These are phyloP conservation scores for Drosophila monieri DNA, from an alignment of 2,888 invertebrate species.

Conservation along the genomic window DNA sequence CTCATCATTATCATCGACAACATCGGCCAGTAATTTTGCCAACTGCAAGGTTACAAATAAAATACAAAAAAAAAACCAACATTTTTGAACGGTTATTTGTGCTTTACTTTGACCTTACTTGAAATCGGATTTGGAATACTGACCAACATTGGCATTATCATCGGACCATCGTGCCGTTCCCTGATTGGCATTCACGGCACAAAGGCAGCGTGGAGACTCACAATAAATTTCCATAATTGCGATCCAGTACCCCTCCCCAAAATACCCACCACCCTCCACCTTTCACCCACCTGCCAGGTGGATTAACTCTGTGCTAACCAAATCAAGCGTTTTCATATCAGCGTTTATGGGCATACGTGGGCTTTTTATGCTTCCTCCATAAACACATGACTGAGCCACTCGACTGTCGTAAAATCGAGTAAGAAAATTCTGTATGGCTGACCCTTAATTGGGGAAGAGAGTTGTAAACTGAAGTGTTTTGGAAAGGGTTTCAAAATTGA, in stretches of 20 bases:
- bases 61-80: neutral
- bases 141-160: constrained; percentile 38
- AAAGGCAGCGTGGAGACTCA: constrained; percentile 52
- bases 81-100: constrained; percentile 28
- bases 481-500: neutral
- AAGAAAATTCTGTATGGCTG: constrained; percentile 19
- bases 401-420: constrained; percentile 23
- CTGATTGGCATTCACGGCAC: constrained; percentile 68
- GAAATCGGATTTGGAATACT: constrained; percentile 30
- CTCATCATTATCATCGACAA: constrained; percentile 26
- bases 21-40: constrained; percentile 19
- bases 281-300: constrained; percentile 7
- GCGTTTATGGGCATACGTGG: constrained; percentile 61
- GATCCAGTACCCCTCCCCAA: constrained; percentile 17
- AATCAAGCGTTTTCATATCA: constrained; percentile 62
- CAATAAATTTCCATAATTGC: constrained; percentile 78
- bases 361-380: constrained; percentile 55
- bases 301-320: constrained; percentile 58
- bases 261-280: neutral
- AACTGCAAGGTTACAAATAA: constrained; percentile 40
- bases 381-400: constrained; percentile 51
- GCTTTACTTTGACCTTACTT: constrained; percentile 29
- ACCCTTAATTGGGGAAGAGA: constrained; percentile 25
- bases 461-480: constrained; percentile 8
- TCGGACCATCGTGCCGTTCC: constrained; percentile 6